Percentiles rank a stretch among this genome's conserved stretches.
Evolutionary conservation across 2,888 invertebrate species (phyloP).

Genomic region (Acronicta psi): DNA sequence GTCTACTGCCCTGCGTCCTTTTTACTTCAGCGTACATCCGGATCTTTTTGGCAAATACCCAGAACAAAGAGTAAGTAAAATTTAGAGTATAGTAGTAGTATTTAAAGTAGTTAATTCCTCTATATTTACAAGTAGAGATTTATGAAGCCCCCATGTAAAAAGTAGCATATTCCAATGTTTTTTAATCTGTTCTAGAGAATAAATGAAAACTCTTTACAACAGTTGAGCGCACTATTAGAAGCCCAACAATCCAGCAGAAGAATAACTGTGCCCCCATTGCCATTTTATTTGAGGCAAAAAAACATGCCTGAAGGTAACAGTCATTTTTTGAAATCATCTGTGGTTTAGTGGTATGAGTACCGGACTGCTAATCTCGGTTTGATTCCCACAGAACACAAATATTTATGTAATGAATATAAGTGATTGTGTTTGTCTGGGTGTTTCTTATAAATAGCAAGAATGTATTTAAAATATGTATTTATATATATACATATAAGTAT

Average conservation of each 20-base stretch:
- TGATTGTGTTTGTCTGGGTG: too few species aligned
- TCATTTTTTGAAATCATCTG: too few species aligned
- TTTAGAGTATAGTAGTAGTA: too few species aligned
- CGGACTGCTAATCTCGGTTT: too few species aligned
- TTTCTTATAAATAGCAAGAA: too few species aligned
- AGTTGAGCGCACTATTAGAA: slow-evolving; percentile 95
- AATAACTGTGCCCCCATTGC: slow-evolving; percentile 90
- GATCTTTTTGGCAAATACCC: slow-evolving; percentile 98
- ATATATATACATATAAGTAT: too few species aligned
- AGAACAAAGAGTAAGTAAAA: slow-evolving; percentile 92
- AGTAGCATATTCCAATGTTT: neutral
- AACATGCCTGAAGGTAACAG: slow-evolving; percentile 89
- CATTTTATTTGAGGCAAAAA: slow-evolving; percentile 94
- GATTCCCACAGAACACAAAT: too few species aligned
- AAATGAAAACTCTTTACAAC: slow-evolving; percentile 97
- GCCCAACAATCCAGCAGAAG: slow-evolving; percentile 91
- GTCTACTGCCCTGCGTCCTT: slow-evolving; percentile 96
- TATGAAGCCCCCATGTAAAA: too few species aligned
- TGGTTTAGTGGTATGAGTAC: too few species aligned
- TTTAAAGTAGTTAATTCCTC: neutral
- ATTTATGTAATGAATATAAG: too few species aligned
- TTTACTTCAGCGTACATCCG: slow-evolving; percentile 98
- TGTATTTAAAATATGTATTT: too few species aligned
- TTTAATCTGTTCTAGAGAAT: slow-evolving; percentile 89
- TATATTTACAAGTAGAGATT: neutral